Evolutionary conservation across 2,113 vertebrate genomes (phyloP).

Genomic region (Canis aureus): DNA sequence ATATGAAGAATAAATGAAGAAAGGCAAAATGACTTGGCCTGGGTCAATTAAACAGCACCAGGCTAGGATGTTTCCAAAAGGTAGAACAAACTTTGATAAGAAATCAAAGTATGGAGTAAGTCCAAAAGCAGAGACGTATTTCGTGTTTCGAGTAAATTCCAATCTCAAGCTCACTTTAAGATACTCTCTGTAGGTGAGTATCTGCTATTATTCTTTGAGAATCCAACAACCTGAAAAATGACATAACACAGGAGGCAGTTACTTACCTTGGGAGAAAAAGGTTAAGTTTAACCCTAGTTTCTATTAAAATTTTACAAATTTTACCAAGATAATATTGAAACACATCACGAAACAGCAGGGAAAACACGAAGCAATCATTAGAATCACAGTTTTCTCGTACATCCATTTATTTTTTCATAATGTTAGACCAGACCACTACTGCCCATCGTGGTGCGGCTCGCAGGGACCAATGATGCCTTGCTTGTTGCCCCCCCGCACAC

Average conservation of each 20-base stretch:
- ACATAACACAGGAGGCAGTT: background rate
- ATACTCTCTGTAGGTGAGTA: background rate
- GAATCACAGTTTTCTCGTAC: background rate
- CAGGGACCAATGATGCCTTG: background rate
- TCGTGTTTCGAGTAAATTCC: background rate
- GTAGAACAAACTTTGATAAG: background rate
- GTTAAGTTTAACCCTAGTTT: background rate
- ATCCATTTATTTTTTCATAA: background rate
- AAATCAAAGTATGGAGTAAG: background rate
- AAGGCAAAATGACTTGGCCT: background rate
- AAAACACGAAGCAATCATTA: background rate
- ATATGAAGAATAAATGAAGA: background rate
- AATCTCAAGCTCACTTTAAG: background rate
- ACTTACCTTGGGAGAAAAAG: background rate
- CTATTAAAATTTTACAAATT: background rate
- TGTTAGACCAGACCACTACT: background rate
- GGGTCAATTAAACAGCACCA: background rate
- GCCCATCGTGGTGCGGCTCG: background rate
- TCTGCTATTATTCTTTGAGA: background rate
- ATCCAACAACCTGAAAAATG: background rate
- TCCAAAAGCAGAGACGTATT: background rate
- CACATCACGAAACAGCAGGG: background rate
- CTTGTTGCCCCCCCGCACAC: too few species aligned
- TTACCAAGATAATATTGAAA: background rate
- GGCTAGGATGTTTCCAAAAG: background rate